phyloP scores from a whole-genome alignment of 1,140 invertebrate species.

The Caenorhabditis remanei region DNA sequence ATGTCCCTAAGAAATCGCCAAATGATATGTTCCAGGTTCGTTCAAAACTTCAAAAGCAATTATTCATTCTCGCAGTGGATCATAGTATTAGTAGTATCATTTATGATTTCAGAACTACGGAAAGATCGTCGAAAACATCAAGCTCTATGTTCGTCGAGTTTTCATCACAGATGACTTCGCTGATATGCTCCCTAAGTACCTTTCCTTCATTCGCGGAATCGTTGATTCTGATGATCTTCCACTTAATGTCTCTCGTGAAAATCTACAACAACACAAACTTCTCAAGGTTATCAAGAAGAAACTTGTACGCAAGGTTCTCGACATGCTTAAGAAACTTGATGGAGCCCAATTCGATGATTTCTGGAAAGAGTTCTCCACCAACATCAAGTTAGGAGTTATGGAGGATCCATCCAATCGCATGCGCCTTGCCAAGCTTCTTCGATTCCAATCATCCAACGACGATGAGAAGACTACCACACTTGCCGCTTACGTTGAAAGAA shows the following conservation, averaged over 20 bases:
- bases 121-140: conserved; percentile 79
- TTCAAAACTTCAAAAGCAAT: not conserved
- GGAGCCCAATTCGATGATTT: conserved; percentile 92
- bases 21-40: conserved; percentile 88
- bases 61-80: not conserved
- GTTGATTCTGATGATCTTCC: conserved; percentile 99
- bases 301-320: conserved; percentile 95
- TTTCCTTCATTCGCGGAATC: conserved; percentile 93
- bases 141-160: conserved; percentile 92
- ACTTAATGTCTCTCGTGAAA: conserved; percentile 97
- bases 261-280: conserved; percentile 94
- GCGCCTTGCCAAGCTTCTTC: conserved; percentile 91
- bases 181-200: conserved; percentile 98
- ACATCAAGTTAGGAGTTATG: conserved; percentile 96
- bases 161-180: conserved; percentile 99
- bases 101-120: conserved; percentile 84
- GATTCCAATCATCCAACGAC: conserved; percentile 89
- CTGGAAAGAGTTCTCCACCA: conserved; percentile 99
- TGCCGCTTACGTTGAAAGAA: conserved; percentile 90
- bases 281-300: conserved; percentile 99
- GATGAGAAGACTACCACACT: conserved; percentile 84
- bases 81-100: not conserved
- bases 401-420: conserved; percentile 96
- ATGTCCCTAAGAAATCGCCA: conserved; percentile 89
- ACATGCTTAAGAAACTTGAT: conserved; percentile 92